Percentiles rank a stretch among this genome's conserved stretches.
Evolutionary conservation across 2,888 invertebrate species (phyloP).

Genomic region (Platycheirus rosarum): DNA sequence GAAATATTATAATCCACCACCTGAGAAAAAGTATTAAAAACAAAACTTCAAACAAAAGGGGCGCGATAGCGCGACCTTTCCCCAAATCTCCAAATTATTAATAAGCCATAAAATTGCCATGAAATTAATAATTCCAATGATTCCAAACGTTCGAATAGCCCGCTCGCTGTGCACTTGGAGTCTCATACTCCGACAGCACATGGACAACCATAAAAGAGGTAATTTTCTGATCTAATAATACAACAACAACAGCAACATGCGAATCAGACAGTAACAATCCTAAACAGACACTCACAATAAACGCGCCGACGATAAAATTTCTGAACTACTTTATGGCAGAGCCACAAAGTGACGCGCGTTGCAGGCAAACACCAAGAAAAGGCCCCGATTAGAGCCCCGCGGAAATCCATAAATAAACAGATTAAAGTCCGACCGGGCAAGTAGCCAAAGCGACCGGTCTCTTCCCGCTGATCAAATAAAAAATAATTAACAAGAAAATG

Average conservation of each 20-base stretch:
- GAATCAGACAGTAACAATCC: slow-evolving; percentile 13
- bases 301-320: slow-evolving; percentile 50
- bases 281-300: slow-evolving; percentile 45
- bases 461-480: slow-evolving; percentile 46
- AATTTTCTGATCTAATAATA: slow-evolving; percentile 47
- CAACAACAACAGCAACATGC: slow-evolving; percentile 11
- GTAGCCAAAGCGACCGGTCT: background rate
- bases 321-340: slow-evolving; percentile 64
- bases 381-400: slow-evolving; percentile 26
- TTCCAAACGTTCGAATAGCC: slow-evolving; percentile 75
- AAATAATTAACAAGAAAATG: slow-evolving; percentile 66
- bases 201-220: slow-evolving; percentile 26
- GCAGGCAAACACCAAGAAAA: background rate
- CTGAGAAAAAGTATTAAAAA: slow-evolving; percentile 14
- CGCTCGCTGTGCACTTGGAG: slow-evolving; percentile 40
- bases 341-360: background rate
- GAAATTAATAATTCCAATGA: slow-evolving; percentile 83
- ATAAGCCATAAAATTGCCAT: slow-evolving; percentile 83
- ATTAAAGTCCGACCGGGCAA: slow-evolving; percentile 44
- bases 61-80: slow-evolving; percentile 46
- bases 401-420: slow-evolving; percentile 63
- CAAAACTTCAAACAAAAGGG: slow-evolving; percentile 60
- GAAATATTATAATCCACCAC: slow-evolving; percentile 32
- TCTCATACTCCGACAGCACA: slow-evolving; percentile 23
- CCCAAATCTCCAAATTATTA: slow-evolving; percentile 75